These are phyloP conservation scores for Polypedilum vanderplanki DNA, from an alignment of 1,140 invertebrate genomes.

Conservation along the genomic window DNA sequence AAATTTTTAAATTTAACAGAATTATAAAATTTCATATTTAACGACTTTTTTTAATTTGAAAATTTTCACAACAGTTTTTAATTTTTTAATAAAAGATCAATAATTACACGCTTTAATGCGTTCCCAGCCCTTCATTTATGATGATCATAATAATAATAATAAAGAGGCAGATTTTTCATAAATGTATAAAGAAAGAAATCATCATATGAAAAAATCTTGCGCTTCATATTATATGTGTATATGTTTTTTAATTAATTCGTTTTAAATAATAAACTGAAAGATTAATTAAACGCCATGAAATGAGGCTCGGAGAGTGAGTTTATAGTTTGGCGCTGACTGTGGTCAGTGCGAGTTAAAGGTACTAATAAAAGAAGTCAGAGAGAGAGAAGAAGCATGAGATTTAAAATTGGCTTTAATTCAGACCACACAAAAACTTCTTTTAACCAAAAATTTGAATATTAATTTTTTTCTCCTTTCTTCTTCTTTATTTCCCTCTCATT, in stretches of 20 bases:
- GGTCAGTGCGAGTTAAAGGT: background rate
- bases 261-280: slow-evolving; percentile 28
- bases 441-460: slow-evolving; percentile 20
- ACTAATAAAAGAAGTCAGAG: slow-evolving; percentile 15
- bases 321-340: background rate
- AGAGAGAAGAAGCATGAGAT: slow-evolving; percentile 9
- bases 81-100: too few relatives aligned
- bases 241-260: slow-evolving; percentile 8
- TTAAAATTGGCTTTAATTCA: slow-evolving; percentile 9
- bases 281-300: slow-evolving; percentile 26
- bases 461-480: slow-evolving; percentile 10
- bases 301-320: background rate
- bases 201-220: background rate
- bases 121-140: background rate
- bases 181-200: background rate
- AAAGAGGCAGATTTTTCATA: background rate
- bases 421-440: slow-evolving; percentile 27
- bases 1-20: too few relatives aligned
- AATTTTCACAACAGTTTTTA: too few relatives aligned
- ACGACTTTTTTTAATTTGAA: too few relatives aligned
- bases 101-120: too few relatives aligned
- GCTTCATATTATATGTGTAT: background rate
- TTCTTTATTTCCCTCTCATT: background rate
- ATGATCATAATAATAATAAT: background rate
- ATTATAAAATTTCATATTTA: too few relatives aligned